These are phyloP conservation scores for Aleiodes sp. DNA, from an alignment of 1,140 invertebrate genomes.

Conservation along the genomic window DNA sequence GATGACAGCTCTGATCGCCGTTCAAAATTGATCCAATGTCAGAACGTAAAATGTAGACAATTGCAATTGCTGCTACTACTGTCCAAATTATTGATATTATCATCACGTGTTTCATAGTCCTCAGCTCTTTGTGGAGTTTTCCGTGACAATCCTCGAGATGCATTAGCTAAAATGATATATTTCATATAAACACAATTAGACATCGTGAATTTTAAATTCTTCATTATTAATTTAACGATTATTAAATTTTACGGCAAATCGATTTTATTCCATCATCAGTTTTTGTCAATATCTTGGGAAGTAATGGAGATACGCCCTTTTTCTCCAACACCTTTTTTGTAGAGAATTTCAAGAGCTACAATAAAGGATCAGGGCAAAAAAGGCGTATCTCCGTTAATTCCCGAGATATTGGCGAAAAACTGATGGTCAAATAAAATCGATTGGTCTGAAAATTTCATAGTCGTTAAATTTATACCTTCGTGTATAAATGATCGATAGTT, in stretches of 20 bases:
- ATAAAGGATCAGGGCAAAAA: too few species aligned
- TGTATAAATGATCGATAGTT: slow-evolving; percentile 48
- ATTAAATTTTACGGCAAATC: too few species aligned
- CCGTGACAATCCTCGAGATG: slow-evolving; percentile 53
- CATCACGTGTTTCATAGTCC: slow-evolving; percentile 52
- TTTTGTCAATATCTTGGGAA: too few species aligned
- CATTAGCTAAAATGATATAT: slow-evolving; percentile 45
- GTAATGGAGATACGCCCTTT: too few species aligned
- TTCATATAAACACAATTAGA: neutral
- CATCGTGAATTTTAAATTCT: neutral
- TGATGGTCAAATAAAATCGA: too few species aligned
- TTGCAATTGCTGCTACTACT: slow-evolving; percentile 48
- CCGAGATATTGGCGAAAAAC: too few species aligned
- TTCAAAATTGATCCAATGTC: slow-evolving; percentile 41
- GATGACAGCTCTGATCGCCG: slow-evolving; percentile 36
- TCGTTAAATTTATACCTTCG: slow-evolving; percentile 48
- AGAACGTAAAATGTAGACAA: slow-evolving; percentile 46
- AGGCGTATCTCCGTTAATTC: too few species aligned
- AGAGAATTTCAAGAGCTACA: too few species aligned
- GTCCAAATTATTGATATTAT: slow-evolving; percentile 54
- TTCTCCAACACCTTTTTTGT: too few species aligned
- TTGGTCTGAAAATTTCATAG: too few species aligned
- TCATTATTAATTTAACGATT: neutral
- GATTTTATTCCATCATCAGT: too few species aligned
- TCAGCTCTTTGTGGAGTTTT: slow-evolving; percentile 51